Evolutionary conservation across 2,888 invertebrate genomes (phyloP).

Genomic region (Ecliptopera silaceata): DNA sequence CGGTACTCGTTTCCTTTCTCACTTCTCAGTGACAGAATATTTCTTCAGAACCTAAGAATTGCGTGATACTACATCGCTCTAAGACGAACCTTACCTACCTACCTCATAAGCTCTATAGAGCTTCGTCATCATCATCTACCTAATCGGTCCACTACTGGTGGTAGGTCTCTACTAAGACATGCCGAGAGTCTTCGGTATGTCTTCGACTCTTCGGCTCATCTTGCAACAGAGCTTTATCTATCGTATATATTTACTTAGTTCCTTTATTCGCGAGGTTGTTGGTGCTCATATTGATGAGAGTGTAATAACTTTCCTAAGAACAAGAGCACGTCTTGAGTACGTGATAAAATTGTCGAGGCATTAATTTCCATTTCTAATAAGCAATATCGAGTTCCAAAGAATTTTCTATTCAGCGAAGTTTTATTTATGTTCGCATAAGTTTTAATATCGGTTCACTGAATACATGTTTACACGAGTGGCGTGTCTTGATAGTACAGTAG

Average conservation of each 20-base stretch:
- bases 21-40: too few species aligned
- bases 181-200: too few species aligned
- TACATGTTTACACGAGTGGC: not conserved
- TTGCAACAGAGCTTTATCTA: too few species aligned
- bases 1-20: too few species aligned
- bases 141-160: too few species aligned
- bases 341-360: constrained; percentile 9
- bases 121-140: too few species aligned
- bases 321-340: constrained; percentile 1
- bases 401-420: not conserved
- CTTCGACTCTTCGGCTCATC: too few species aligned
- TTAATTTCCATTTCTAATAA: constrained; percentile 13
- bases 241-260: not conserved
- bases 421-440: not conserved
- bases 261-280: not conserved
- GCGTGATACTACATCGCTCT: too few species aligned
- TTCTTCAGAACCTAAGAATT: too few species aligned
- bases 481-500: not conserved
- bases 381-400: constrained; percentile 9
- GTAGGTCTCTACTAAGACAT: too few species aligned
- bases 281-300: not conserved
- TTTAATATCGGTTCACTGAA: not conserved
- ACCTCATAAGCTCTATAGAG: too few species aligned
- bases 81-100: too few species aligned
- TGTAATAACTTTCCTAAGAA: not conserved